Evolutionary conservation across 92 coral and sea anemone species (phyloP).

Genomic region (Metridium senile): DNA sequence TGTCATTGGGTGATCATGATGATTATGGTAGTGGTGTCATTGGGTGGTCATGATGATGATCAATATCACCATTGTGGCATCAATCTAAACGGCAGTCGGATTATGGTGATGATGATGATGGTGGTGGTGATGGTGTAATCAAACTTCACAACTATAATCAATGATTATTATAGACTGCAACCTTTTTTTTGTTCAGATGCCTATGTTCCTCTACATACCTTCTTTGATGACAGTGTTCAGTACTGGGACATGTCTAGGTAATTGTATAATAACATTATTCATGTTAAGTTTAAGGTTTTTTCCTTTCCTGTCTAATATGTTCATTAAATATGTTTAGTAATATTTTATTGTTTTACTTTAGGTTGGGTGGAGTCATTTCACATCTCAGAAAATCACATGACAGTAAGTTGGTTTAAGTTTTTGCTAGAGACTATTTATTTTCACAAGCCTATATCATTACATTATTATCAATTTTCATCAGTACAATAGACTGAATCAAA

Average conservation of each 20-base stretch:
- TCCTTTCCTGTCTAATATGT: too few species aligned
- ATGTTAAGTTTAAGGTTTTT: neutral
- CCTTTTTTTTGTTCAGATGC: slow-evolving; percentile 49
- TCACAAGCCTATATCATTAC: neutral
- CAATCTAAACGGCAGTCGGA: too few species aligned
- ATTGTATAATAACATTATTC: too few species aligned
- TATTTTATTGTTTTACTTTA: slow-evolving; percentile 28
- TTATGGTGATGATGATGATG: slow-evolving; percentile 9
- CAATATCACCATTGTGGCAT: too few species aligned
- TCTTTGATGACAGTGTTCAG: slow-evolving; percentile 81
- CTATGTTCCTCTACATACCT: slow-evolving; percentile 80
- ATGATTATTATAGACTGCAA: neutral
- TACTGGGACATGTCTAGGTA: slow-evolving; percentile 97
- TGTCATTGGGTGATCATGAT: too few species aligned
- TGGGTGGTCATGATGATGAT: too few species aligned
- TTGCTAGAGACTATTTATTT: neutral
- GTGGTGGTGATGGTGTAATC: neutral
- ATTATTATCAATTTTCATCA: neutral
- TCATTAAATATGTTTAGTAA: too few species aligned
- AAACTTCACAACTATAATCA: neutral
- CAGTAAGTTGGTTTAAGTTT: slow-evolving; percentile 59
- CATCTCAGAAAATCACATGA: slow-evolving; percentile 82
- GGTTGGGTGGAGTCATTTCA: slow-evolving; percentile 95
- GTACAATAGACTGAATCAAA: too few species aligned
- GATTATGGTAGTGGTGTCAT: too few species aligned